Base-by-base conservation (phyloP, 2,888 invertebrate species). In the Nomada flava region DNA sequence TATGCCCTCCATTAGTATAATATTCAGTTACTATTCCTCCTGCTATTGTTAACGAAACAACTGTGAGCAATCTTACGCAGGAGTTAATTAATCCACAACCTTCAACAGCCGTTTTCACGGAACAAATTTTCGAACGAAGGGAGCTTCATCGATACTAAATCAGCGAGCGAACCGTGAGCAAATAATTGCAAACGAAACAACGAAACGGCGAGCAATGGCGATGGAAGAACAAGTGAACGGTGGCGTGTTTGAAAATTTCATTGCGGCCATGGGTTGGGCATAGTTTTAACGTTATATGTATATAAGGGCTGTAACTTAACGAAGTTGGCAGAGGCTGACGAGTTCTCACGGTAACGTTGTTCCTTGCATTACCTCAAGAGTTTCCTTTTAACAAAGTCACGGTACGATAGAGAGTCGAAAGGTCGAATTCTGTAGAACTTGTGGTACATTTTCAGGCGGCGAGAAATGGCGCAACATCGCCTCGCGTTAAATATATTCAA, bases 351-450 rank as follows among this genome's bases (percentile, higher is more conserved):
- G 85, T 87, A 91, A 92, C 90, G 91, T 90, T 88, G 90, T 90
- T 91, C 91, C 84, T 86, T 88, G 90, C 90, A 91, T 91, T 91
- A 91, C 89, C 90, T 89, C 88, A 87, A 90, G 90, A 89, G 90
- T 89, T 87, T 89, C 55, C 89, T 87, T 90, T 88, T 89, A 91
- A 88, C 82, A 81, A 73, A 64, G 63, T 77, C 15, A 13, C 26
- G 64, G 36, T 59, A 57, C 76, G 76, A 79, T 73, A 15, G 13
- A 23, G 53, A 60, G 79, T 50, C 76, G 74, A 76, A 73, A 83
- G 84, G 87, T 89, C 85, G 82, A 86, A 82, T 81, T 74, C 84
- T 86, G 88, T 80, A 79, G 85, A 86, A 88, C 78, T 89, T 86
- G 67, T 75, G 72, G 83, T 72, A 82, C 86, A 80, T 78, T 84